phyloP scores from a whole-genome alignment of 2,113 vertebrate genomes.

The Emydura subglobosa region DNA sequence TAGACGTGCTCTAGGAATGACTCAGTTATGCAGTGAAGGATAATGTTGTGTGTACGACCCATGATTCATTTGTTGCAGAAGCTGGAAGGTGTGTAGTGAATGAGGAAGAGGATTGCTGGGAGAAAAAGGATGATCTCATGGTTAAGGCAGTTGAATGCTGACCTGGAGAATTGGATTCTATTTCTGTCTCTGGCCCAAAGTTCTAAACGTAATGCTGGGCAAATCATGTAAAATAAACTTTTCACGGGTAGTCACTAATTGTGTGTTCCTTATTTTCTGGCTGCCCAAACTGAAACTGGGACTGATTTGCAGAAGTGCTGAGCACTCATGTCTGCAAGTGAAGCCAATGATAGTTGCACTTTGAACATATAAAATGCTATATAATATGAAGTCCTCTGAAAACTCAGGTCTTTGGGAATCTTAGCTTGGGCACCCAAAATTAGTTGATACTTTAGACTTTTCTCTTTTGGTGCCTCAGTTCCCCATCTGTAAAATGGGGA shows the following conservation, averaged over 20 bases:
- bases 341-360: not conserved
- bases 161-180: no score
- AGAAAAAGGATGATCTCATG: not conserved
- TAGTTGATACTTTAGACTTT: no score
- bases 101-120: not conserved
- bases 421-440: not conserved
- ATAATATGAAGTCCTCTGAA: not conserved
- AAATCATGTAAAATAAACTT: not conserved
- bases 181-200: not conserved
- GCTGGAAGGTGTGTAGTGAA: not conserved
- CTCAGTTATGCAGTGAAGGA: not conserved
- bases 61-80: not conserved
- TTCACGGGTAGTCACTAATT: not conserved
- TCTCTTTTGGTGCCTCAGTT: not conserved
- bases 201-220: not conserved
- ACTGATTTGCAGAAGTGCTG: not conserved
- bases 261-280: not conserved
- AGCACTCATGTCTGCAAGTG: not conserved
- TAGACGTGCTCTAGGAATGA: not conserved
- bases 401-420: not conserved
- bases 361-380: not conserved
- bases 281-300: no score
- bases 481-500: not conserved
- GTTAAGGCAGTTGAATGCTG: no score
- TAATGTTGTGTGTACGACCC: not conserved